A percentile compares a stretch with the other conserved stretches of the same genome.
phyloP scores from a whole-genome alignment of 1,140 invertebrate genomes.

The Philotrypesis tridentata region DNA sequence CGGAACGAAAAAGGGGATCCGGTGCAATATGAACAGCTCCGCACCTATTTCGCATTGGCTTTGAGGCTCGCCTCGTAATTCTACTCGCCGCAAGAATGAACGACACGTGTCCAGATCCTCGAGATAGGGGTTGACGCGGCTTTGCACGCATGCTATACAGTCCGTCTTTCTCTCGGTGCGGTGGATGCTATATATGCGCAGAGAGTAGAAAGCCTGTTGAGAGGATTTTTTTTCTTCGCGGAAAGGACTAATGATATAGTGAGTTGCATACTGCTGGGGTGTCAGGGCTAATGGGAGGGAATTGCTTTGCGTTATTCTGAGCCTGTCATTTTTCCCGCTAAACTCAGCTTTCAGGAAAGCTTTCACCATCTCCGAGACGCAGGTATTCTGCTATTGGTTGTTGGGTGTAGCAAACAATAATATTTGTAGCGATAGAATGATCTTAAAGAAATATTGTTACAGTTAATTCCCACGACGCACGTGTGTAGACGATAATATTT shows the following conservation, averaged over 20 bases:
- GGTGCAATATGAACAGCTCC: neutral
- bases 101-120: neutral
- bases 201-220: neutral
- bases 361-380: no score
- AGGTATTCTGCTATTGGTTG: no score
- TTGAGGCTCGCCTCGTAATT: neutral
- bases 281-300: neutral
- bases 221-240: neutral
- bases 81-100: no score
- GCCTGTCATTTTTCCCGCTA: no score
- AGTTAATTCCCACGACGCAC: no score
- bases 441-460: no score
- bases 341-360: neutral
- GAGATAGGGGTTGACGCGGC: neutral
- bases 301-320: neutral
- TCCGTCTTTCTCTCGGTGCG: no score
- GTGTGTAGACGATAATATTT: no score
- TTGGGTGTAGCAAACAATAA: no score
- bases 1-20: neutral
- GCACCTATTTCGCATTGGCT: neutral
- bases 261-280: neutral
- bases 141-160: neutral
- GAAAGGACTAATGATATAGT: slow-evolving; percentile 2
- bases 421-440: no score
- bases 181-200: neutral